Conservation (phyloP, 92 coral and sea anemone species). For the Porites divaricata region DNA sequence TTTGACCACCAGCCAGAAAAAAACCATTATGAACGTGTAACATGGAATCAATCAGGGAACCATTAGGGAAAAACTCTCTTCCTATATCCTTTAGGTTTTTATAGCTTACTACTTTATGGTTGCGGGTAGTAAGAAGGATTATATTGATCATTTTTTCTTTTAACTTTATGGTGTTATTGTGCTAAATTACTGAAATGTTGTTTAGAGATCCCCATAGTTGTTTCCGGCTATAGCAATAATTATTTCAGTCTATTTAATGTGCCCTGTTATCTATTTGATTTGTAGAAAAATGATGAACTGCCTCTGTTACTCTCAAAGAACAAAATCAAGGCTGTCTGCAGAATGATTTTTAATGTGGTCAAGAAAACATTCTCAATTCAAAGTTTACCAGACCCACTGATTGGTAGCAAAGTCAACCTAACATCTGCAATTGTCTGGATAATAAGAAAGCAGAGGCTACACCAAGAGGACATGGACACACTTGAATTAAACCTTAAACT, state of each 20-base stretch:
- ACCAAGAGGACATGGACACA: neutral
- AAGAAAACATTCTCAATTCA: neutral
- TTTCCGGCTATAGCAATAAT: too few relatives aligned
- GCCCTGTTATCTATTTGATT: neutral
- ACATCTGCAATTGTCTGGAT: neutral
- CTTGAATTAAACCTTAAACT: neutral
- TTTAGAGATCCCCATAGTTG: too few relatives aligned
- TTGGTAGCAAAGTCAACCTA: neutral
- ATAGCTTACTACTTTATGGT: too few relatives aligned
- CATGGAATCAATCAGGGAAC: constrained; percentile 61
- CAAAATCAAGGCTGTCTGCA: constrained; percentile 1
- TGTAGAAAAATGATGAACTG: neutral
- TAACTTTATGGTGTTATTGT: too few relatives aligned
- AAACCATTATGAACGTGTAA: constrained; percentile 55
- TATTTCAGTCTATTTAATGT: neutral
- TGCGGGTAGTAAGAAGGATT: too few relatives aligned
- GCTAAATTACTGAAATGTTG: too few relatives aligned
- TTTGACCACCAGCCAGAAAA: constrained; percentile 57
- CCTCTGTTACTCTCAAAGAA: neutral
- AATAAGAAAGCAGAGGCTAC: neutral
- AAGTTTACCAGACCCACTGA: neutral
- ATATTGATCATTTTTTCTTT: too few relatives aligned
- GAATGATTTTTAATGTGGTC: neutral
- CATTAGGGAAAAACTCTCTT: constrained; percentile 56
- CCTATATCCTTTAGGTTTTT: constrained; percentile 54